A percentile compares a stretch with the other conserved stretches of the same genome.
Conservation (phyloP, 2,113 vertebrate species). For the Xenopus borealis region DNA sequence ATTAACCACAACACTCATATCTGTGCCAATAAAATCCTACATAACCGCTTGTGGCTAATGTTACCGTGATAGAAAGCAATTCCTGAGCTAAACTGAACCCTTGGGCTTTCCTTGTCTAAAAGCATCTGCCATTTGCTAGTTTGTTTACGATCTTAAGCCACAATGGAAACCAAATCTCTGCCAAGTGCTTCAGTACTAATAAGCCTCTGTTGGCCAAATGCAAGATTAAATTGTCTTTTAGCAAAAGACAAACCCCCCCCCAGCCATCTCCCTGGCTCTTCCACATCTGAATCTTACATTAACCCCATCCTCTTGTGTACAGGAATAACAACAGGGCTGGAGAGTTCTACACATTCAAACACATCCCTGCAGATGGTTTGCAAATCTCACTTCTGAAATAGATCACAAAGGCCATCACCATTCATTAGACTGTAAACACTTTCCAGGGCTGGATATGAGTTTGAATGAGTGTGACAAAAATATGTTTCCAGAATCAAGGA, state of each 20-base stretch:
- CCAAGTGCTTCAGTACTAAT: constrained; percentile 37
- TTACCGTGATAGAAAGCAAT: constrained; percentile 47
- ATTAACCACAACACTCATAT: constrained; percentile 33
- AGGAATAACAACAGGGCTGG: neutral
- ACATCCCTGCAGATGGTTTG: constrained; percentile 15
- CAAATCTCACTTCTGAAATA: constrained; percentile 4
- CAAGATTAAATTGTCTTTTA: constrained; percentile 21
- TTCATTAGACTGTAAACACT: constrained; percentile 9
- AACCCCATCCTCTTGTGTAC: constrained; percentile 25
- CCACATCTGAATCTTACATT: constrained; percentile 28
- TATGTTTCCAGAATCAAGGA: neutral
- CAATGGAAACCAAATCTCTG: constrained; percentile 36
- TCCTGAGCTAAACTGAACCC: constrained; percentile 48
- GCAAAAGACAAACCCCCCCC: neutral
- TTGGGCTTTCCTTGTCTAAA: constrained; percentile 42
- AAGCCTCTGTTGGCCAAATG: constrained; percentile 20
- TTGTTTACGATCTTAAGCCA: constrained; percentile 27
- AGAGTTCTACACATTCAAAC: constrained; percentile 15
- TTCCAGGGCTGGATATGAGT: neutral
- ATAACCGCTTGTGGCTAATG: constrained; percentile 50
- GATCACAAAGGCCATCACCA: constrained; percentile 19
- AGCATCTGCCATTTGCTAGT: constrained; percentile 38
- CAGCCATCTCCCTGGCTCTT: constrained; percentile 20
- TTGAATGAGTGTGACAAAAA: neutral
- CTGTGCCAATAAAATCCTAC: constrained; percentile 42